phyloP scores from a whole-genome alignment of 2,888 invertebrate species.

The Agrochola lychnidis region DNA sequence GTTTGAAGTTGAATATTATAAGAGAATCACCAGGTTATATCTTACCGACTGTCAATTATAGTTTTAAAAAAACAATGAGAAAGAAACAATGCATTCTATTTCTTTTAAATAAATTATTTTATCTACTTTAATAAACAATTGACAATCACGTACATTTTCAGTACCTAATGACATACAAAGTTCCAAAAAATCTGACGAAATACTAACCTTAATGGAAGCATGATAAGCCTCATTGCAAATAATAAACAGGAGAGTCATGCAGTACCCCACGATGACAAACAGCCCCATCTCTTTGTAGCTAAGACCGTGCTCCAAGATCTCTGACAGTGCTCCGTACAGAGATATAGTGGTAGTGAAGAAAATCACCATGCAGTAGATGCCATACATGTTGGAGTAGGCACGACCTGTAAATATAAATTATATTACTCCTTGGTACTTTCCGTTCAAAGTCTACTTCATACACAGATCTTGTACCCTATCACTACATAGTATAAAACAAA shows the following conservation, averaged over 20 bases:
- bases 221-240: slow-evolving; percentile 94
- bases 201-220: slow-evolving; percentile 91
- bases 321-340: slow-evolving; percentile 93
- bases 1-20: neutral
- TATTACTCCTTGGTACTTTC: neutral
- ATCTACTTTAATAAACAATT: neutral
- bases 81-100: too few relatives aligned
- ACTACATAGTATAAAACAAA: too few relatives aligned
- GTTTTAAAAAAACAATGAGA: neutral
- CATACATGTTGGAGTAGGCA: slow-evolving; percentile 94
- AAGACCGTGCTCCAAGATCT: slow-evolving; percentile 93
- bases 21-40: neutral
- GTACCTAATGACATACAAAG: neutral
- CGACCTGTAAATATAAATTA: slow-evolving; percentile 81
- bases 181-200: neutral
- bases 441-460: neutral
- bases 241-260: slow-evolving; percentile 93
- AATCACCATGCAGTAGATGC: slow-evolving; percentile 93
- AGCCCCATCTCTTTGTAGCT: slow-evolving; percentile 94
- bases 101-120: neutral
- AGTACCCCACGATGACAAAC: slow-evolving; percentile 93
- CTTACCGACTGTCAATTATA: neutral
- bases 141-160: neutral
- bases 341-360: slow-evolving; percentile 94
- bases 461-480: neutral